Percentiles rank a stretch among this genome's conserved stretches.
These are phyloP conservation scores for Drosophila leontia DNA, from an alignment of 1,140 invertebrate genomes.

Conservation along the genomic window DNA sequence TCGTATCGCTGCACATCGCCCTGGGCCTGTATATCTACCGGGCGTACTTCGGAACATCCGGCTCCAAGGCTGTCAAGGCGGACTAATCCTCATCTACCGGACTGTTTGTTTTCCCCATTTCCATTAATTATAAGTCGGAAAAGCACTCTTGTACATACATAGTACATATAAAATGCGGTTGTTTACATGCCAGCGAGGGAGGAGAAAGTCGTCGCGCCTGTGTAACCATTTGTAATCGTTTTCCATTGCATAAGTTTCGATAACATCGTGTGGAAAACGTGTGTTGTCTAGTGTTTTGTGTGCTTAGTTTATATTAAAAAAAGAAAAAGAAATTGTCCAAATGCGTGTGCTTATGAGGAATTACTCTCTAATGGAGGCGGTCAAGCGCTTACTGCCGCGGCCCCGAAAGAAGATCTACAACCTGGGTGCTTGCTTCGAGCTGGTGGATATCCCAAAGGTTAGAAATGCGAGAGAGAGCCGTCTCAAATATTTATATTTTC, in stretches of 20 bases:
- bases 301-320: constrained; percentile 56
- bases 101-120: constrained; percentile 50
- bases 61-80: constrained; percentile 47
- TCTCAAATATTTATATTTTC: background rate
- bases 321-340: constrained; percentile 1
- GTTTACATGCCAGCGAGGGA: constrained; percentile 42
- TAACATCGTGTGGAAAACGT: constrained; percentile 52
- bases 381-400: constrained; percentile 52
- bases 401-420: constrained; percentile 69
- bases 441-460: constrained; percentile 63
- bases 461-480: constrained; percentile 17
- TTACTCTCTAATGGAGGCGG: constrained; percentile 39
- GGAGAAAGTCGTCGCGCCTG: constrained; percentile 45
- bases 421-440: constrained; percentile 66
- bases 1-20: constrained; percentile 90
- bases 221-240: constrained; percentile 63
- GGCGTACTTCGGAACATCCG: constrained; percentile 88
- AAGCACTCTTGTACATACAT: constrained; percentile 46
- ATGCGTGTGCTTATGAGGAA: constrained; percentile 55
- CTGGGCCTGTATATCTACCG: constrained; percentile 91
- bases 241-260: constrained; percentile 72
- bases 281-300: constrained; percentile 43
- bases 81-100: constrained; percentile 32
- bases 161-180: constrained; percentile 34
- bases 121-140: constrained; percentile 58